Percentiles rank a stretch among this genome's conserved stretches.
Evolutionary conservation across 2,888 invertebrate species (phyloP).

Genomic region (Agrotis clavis): DNA sequence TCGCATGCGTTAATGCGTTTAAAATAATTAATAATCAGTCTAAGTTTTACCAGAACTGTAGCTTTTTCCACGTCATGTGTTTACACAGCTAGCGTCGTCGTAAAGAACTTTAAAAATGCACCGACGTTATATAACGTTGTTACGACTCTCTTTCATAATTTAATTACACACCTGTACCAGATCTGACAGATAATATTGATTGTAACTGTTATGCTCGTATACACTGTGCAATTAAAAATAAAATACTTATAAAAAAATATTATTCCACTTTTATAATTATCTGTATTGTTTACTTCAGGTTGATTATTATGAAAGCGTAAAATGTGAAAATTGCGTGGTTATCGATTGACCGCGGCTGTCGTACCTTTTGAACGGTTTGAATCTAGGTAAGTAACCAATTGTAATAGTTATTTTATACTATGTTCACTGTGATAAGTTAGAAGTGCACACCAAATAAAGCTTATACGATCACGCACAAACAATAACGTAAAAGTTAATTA

Average conservation of each 20-base stretch:
- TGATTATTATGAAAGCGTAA: slow-evolving; percentile 54
- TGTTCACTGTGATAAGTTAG: not conserved
- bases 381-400: not conserved
- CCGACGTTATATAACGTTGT: slow-evolving; percentile 45
- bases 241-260: slow-evolving; percentile 7
- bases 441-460: not conserved
- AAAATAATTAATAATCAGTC: too few species aligned
- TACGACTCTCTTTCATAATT: slow-evolving; percentile 56
- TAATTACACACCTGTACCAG: slow-evolving; percentile 53
- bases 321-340: slow-evolving; percentile 25
- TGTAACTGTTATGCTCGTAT: slow-evolving; percentile 39
- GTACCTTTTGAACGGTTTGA: not conserved
- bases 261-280: slow-evolving; percentile 20
- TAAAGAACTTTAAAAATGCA: slow-evolving; percentile 39
- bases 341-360: slow-evolving; percentile 11
- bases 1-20: too few species aligned
- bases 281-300: slow-evolving; percentile 34
- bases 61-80: slow-evolving; percentile 20
- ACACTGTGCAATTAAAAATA: slow-evolving; percentile 28
- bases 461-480: not conserved
- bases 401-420: not conserved
- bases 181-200: slow-evolving; percentile 51
- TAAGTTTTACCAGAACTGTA: not conserved
- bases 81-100: slow-evolving; percentile 7
- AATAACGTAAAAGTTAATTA: slow-evolving; percentile 10